Evolutionary conservation across 53 echinoderm and acorn worm genomes (phyloP).

Genomic region (Pentamera pediparva): DNA sequence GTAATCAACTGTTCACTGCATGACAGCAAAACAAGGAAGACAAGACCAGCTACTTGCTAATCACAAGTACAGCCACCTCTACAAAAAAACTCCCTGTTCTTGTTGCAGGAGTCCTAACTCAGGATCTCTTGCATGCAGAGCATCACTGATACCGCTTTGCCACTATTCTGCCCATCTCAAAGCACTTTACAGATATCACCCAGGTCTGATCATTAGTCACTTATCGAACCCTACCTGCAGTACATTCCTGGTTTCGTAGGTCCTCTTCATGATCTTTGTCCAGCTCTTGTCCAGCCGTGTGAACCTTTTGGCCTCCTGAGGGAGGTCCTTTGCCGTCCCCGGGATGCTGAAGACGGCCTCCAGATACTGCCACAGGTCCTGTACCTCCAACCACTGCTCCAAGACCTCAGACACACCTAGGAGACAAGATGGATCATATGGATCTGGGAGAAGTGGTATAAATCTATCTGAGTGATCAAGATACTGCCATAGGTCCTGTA

Average conservation of each 20-base stretch:
- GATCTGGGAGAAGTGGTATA: too few species aligned
- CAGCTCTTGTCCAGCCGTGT: slow-evolving; percentile 94
- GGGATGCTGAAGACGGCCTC: slow-evolving; percentile 96
- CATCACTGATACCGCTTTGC: too few species aligned
- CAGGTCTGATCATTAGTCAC: too few species aligned
- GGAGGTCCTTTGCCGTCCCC: slow-evolving; percentile 86
- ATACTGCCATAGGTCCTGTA: slow-evolving; percentile 94
- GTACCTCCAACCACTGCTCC: slow-evolving; percentile 98
- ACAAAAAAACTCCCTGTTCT: neutral
- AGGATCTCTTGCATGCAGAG: too few species aligned
- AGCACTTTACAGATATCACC: neutral
- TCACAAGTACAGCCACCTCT: neutral
- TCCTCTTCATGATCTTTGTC: slow-evolving; percentile 95
- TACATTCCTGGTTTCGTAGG: slow-evolving; percentile 94
- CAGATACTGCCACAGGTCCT: slow-evolving; percentile 96
- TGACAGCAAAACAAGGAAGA: too few species aligned
- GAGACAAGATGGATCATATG: neutral
- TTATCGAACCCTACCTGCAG: slow-evolving; percentile 90
- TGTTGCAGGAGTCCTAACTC: too few species aligned
- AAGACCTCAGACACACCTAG: slow-evolving; percentile 89
- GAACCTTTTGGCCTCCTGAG: slow-evolving; percentile 97
- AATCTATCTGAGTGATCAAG: too few species aligned
- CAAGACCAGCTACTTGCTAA: neutral
- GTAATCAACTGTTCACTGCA: too few species aligned
- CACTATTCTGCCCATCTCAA: neutral